Base-by-base conservation (phyloP, 1,140 invertebrate species). In the Lasioglossum albipes region DNA sequence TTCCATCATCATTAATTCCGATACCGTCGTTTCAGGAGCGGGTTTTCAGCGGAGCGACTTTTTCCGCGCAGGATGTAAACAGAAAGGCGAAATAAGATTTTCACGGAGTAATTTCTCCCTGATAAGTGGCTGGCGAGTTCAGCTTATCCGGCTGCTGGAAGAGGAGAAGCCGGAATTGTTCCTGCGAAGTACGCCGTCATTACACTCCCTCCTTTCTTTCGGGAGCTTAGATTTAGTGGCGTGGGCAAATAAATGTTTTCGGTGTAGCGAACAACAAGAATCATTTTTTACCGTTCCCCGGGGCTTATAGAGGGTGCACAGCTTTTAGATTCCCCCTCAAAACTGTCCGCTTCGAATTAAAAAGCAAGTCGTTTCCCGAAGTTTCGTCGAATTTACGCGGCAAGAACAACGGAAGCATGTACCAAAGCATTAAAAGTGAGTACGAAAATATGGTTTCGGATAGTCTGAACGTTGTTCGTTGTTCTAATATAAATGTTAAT, bases 201-300 rank as follows among this genome's bases (percentile, higher is more conserved):
- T 86, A 82, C 84, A 57, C 66, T 41, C 64, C 59, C 52, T 41
- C 54, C 70, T 70, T 68, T 69, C 76, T 75, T 77, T 75, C 61
- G 64, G 68, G 57, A 70, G 81, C 68, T 86, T 86, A 83, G 84
- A 86, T 86, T 86, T 86, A 86, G 84, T 86, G 80, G 72, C 59
- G 75, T 81, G 81, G 70, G 75, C 81, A 85, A 86, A 85, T 86
- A 86, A 86, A 86, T 81, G 84, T 80, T 83, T 76, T 83, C 68
- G 75, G 57, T 82, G 84, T 73, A 81, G 81, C 75, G 84, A 86
- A 86, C 84, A 86, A 86, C 84, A 86, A 86, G 84, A 86, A 86
- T 86, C 84, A 79, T 86, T 86, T 85, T 85, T 86, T 86, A 85
- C 84, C 42, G 65, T 78, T 61, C 66, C 83, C 75, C 70, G 76